Percentiles rank a stretch among this genome's conserved stretches.
phyloP scores from a whole-genome alignment of 2,888 invertebrate species.

The Anodontia alba region DNA sequence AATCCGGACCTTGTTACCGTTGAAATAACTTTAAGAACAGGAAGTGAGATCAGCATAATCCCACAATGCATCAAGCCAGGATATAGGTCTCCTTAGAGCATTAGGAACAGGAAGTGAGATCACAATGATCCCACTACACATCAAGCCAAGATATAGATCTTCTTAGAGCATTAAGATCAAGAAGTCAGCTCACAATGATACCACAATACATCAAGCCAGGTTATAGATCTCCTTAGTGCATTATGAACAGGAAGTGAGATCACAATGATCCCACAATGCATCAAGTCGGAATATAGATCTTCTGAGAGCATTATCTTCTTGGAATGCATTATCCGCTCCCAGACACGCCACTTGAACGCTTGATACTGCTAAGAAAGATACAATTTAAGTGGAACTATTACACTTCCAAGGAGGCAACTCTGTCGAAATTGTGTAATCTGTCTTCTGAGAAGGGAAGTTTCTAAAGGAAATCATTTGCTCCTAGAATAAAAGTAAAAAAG shows the following conservation, averaged over 20 bases:
- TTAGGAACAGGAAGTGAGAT: slow-evolving; percentile 42
- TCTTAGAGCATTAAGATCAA: slow-evolving; percentile 52
- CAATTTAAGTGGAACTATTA: no score
- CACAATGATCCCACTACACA: slow-evolving; percentile 61
- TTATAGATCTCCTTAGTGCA: slow-evolving; percentile 26
- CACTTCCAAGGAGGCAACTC: no score
- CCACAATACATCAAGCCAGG: slow-evolving; percentile 63
- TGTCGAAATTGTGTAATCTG: no score
- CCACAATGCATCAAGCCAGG: slow-evolving; percentile 64
- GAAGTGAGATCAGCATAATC: slow-evolving; percentile 63
- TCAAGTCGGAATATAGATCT: slow-evolving; percentile 47
- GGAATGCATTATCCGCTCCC: no score
- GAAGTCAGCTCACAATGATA: slow-evolving; percentile 63
- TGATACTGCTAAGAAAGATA: no score
- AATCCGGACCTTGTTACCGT: slow-evolving; percentile 71
- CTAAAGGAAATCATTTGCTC: no score
- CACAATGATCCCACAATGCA: slow-evolving; percentile 62
- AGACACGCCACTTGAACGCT: no score
- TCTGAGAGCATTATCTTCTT: no score
- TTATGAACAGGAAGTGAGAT: slow-evolving; percentile 68
- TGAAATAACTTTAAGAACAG: slow-evolving; percentile 68
- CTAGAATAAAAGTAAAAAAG: no score
- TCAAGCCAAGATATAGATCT: slow-evolving; percentile 48
- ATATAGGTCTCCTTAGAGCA: slow-evolving; percentile 25
- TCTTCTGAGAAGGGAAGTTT: no score